Percentiles rank a stretch among this genome's conserved stretches.
Conservation (phyloP, 2,888 invertebrate species). For the Hedychridium roseum region DNA sequence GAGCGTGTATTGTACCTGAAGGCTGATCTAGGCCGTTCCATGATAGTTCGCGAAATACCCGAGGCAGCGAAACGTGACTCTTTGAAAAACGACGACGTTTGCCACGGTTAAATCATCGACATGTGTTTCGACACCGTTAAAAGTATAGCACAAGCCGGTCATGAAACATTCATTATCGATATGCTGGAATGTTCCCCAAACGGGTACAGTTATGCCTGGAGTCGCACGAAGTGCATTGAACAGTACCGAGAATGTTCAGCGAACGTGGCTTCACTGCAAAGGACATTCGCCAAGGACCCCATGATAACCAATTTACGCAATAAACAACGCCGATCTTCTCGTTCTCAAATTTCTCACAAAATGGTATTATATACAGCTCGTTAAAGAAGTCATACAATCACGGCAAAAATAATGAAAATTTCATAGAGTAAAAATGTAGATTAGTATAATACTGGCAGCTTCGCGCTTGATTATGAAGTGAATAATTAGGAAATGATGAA, state of each 20-base stretch:
- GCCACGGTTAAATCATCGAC: conserved; percentile 11
- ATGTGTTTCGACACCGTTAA: conserved; percentile 21
- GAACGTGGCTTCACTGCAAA: conserved; percentile 13
- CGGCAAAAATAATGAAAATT: no score
- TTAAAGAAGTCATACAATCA: no score
- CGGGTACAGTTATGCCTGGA: conserved; percentile 11
- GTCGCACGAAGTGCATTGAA: conserved; percentile 12
- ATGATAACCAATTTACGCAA: no score
- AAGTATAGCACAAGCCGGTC: conserved; percentile 8
- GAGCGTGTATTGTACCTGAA: no score
- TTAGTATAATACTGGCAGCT: no score
- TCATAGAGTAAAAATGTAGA: no score
- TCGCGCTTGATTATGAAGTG: no score
- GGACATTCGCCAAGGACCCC: no score
- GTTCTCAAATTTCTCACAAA: no score
- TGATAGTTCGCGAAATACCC: conserved; percentile 5
- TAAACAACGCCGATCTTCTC: no score
- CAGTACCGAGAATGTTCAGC: conserved; percentile 6
- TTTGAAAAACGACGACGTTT: not conserved
- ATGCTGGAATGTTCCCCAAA: conserved; percentile 11
- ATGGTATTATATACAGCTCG: no score
- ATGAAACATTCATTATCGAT: conserved; percentile 24
- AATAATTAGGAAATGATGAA: no score
- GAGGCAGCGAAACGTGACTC: not conserved
- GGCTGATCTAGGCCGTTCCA: not conserved